These are phyloP conservation scores for Anguilla obscura DNA, from an alignment of 2,797 vertebrate genomes.

Conservation along the genomic window DNA sequence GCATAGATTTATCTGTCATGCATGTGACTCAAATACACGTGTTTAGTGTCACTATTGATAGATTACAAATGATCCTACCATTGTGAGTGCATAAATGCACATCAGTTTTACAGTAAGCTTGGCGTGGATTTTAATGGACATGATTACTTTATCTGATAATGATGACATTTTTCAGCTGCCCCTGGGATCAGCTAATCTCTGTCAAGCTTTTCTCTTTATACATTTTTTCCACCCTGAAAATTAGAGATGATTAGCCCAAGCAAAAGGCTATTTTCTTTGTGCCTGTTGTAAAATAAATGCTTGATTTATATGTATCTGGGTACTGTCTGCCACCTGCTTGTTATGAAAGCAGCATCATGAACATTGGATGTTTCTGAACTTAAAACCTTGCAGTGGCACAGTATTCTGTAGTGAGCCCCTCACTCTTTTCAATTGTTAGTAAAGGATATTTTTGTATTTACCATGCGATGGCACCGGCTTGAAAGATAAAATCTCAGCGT, in stretches of 20 bases:
- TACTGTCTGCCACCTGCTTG: neutral
- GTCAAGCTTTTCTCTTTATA: no score
- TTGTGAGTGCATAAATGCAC: no score
- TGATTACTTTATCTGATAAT: no score
- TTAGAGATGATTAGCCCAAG: neutral
- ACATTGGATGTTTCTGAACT: neutral
- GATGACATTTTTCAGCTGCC: no score
- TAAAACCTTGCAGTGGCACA: neutral
- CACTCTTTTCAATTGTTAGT: neutral
- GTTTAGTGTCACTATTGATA: no score
- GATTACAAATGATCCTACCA: no score
- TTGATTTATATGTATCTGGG: neutral
- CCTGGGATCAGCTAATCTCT: no score
- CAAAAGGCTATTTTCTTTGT: neutral
- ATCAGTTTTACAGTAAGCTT: no score
- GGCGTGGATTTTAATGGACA: no score
- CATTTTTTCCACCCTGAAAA: no score
- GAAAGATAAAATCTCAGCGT: conserved; percentile 78
- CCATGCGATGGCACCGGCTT: conserved; percentile 88
- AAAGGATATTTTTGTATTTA: conserved; percentile 54
- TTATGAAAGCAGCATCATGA: neutral
- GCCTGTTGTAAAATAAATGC: neutral
- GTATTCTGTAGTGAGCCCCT: neutral
- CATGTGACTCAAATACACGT: no score
- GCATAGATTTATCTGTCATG: no score